Conservation (phyloP, 2,113 vertebrate genomes). For the Perca flavescens region DNA sequence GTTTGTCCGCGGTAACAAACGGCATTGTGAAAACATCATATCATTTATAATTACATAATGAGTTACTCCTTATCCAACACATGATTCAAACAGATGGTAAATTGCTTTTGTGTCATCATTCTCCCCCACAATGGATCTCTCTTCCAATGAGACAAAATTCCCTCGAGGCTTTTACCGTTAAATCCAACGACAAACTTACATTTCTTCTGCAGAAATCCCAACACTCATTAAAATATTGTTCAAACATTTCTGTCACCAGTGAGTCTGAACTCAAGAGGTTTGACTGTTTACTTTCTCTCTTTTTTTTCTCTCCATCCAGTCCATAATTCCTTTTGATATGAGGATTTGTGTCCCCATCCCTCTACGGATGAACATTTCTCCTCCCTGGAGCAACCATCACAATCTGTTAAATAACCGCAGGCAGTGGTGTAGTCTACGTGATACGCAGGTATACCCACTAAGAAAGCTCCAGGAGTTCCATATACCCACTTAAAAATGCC, state of each 20-base stretch:
- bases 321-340: background rate
- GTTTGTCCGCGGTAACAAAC: background rate
- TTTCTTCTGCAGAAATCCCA: background rate
- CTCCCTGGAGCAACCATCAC: background rate
- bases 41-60: background rate
- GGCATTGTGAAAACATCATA: background rate
- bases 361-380: background rate
- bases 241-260: background rate
- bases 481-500: too few species aligned
- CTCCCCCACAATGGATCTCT: background rate
- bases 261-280: background rate
- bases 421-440: too few species aligned
- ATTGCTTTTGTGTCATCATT: background rate
- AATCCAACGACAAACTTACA: background rate
- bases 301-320: background rate
- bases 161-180: background rate
- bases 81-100: background rate
- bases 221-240: conserved; percentile 25
- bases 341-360: background rate
- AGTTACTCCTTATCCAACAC: background rate
- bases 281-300: background rate
- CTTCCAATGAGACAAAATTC: background rate
- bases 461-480: too few species aligned
- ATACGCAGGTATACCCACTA: too few species aligned
- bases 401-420: background rate